Evolutionary conservation across 1,140 invertebrate species (phyloP), one percentile per base, ranked within the genome.

Genomic region (Aethina tumida): DNA sequence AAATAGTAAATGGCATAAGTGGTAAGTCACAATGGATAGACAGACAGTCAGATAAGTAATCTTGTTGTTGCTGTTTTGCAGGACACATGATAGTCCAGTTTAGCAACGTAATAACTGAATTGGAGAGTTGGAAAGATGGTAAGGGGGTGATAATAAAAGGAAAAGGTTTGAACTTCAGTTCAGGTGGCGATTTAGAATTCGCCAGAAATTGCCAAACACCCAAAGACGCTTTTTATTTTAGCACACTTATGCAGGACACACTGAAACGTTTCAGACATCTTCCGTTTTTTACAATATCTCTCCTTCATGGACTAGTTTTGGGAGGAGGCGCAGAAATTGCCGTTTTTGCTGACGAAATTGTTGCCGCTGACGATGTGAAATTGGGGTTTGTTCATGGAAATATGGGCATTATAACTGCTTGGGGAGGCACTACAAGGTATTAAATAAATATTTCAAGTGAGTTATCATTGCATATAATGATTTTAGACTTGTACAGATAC

Each of bases 21-120:
- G n/a, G n/a, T n/a, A n/a, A n/a, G n/a, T n/a, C n/a, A n/a, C n/a
- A n/a, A n/a, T n/a, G n/a, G n/a, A n/a, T n/a, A n/a, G n/a, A n/a
- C n/a, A n/a, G n/a, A n/a, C n/a, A n/a, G n/a, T n/a, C n/a, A n/a
- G n/a, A 4, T 9, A 32, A 32, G 3, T 10, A 32, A 15, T 5
- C 14, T 29, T 29, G 7, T 29, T 7, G 15, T 13, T n/a, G 10
- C 15, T 29, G 21, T n/a, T 10, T 62, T 63, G 17, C 44, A 73
- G 75, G 73, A 17, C 60, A 60, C 40, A 79, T 79, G 75, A 75
- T 77, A 70, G 62, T 68, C 2, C 64, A 77, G 10, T 59, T 79
- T 3, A 47, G 59, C 8, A 58, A 70, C 13, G 54, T 59, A 21
- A 49, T 75, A 1, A 19, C 38, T 8, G 50, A 63, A 20, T 51